phyloP scores from a whole-genome alignment of 2,797 vertebrate species.

The Myiotriccus ornatus region DNA sequence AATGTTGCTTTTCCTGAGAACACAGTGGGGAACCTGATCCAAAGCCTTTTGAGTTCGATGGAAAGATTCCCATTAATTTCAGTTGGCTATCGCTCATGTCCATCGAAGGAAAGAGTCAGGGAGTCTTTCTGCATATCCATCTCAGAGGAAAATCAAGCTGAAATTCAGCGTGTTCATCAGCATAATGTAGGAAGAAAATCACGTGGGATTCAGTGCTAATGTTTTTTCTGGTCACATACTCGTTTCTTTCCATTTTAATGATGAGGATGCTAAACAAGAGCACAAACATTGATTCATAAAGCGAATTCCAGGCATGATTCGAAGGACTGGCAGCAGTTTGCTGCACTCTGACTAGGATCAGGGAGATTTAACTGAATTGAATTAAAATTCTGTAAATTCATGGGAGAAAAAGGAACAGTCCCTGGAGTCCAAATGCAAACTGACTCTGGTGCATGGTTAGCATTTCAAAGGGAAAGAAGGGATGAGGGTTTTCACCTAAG shows the following conservation, averaged over 20 bases:
- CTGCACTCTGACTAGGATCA: background rate
- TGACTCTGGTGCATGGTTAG: background rate
- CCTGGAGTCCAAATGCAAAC: background rate
- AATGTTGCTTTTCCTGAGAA: background rate
- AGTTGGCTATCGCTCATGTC: background rate
- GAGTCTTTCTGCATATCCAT: background rate
- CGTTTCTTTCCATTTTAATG: constrained; percentile 25
- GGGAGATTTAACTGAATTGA: background rate
- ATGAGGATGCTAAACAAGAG: background rate
- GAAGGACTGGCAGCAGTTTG: constrained; percentile 7
- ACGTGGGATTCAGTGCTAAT: constrained; percentile 37
- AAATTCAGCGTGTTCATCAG: background rate
- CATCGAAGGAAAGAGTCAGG: background rate
- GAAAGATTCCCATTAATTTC: background rate
- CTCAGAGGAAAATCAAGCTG: background rate
- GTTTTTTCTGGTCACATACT: constrained; percentile 56
- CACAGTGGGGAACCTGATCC: background rate
- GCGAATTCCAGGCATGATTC: constrained; percentile 66
- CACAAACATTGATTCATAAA: constrained; percentile 26
- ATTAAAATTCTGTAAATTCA: background rate
- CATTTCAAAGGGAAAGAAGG: background rate
- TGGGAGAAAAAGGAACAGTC: background rate
- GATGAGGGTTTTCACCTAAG: background rate
- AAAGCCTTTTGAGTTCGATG: background rate
- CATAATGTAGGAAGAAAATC: background rate